Percentiles rank a stretch among this genome's conserved stretches.
Conservation (phyloP, 30 jellyfish, hydroid and myxozoan species). For the Cassiopea andromeda region DNA sequence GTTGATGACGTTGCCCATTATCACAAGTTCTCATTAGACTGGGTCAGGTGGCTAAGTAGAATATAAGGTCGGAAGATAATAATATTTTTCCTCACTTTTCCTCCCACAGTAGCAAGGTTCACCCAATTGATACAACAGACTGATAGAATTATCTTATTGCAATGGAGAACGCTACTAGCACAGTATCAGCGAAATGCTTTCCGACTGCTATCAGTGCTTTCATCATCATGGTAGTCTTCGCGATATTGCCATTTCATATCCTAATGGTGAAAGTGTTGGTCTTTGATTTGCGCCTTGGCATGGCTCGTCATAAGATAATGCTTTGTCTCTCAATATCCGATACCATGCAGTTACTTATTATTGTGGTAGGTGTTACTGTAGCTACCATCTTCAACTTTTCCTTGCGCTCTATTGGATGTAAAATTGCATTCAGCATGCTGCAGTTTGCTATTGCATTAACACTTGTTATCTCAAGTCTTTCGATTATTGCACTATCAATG, state of each 20-base stretch:
- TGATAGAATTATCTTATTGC: too few species aligned
- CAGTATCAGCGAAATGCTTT: neutral
- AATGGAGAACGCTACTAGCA: neutral
- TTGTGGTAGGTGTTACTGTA: neutral
- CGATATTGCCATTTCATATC: neutral
- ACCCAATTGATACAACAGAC: too few species aligned
- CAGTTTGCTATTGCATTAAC: neutral
- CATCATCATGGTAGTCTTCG: neutral
- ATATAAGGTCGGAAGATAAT: too few species aligned
- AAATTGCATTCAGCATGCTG: neutral
- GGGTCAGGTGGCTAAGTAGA: too few species aligned
- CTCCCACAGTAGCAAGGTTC: too few species aligned
- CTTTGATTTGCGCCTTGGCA: neutral
- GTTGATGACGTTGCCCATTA: too few species aligned
- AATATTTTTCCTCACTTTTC: too few species aligned
- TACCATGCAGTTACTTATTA: neutral
- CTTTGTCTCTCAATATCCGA: constrained; percentile 2
- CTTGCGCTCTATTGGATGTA: neutral
- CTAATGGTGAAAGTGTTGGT: neutral
- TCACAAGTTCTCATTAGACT: too few species aligned
- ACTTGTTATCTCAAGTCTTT: neutral
- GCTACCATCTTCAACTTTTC: neutral
- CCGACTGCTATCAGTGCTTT: neutral
- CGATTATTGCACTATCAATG: neutral
- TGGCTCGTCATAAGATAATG: neutral